phyloP scores from a whole-genome alignment of 2,113 vertebrate genomes.

The Rhynchomys soricoides region DNA sequence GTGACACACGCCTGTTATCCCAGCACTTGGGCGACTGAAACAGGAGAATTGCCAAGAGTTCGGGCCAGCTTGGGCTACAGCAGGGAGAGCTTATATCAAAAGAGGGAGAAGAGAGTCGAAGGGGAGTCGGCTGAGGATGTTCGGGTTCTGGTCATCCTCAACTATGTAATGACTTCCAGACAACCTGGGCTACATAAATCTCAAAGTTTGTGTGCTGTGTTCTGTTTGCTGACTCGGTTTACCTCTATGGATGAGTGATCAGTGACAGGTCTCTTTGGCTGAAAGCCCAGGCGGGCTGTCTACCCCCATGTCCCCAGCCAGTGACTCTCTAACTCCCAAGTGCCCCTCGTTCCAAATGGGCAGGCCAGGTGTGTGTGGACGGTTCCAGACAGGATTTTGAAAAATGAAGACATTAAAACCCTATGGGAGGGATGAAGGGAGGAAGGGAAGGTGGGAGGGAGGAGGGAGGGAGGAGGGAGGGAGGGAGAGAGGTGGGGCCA shows the following conservation, averaged over 20 bases:
- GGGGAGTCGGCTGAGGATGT: neutral
- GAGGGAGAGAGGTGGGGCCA: neutral
- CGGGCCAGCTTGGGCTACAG: neutral
- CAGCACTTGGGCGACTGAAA: neutral
- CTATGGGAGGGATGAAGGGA: neutral
- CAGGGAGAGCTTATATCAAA: neutral
- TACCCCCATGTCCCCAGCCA: neutral
- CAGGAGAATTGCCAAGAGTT: neutral
- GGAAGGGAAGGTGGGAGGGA: too few species aligned
- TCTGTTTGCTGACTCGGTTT: neutral
- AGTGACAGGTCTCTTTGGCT: accelerated
- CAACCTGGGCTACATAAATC: neutral
- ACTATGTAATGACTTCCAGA: too few species aligned
- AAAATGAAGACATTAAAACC: neutral
- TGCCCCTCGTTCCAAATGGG: neutral
- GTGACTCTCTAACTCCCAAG: neutral
- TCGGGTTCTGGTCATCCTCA: neutral
- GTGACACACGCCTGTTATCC: neutral
- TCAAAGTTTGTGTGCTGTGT: neutral
- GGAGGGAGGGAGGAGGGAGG: accelerated
- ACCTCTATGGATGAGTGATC: too few species aligned
- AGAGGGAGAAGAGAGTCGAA: neutral
- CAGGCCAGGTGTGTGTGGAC: neutral
- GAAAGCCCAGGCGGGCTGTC: neutral
- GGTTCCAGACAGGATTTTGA: neutral